Base-by-base conservation (phyloP, 2,113 vertebrate genomes). In the Chloropsis cyanopogon region DNA sequence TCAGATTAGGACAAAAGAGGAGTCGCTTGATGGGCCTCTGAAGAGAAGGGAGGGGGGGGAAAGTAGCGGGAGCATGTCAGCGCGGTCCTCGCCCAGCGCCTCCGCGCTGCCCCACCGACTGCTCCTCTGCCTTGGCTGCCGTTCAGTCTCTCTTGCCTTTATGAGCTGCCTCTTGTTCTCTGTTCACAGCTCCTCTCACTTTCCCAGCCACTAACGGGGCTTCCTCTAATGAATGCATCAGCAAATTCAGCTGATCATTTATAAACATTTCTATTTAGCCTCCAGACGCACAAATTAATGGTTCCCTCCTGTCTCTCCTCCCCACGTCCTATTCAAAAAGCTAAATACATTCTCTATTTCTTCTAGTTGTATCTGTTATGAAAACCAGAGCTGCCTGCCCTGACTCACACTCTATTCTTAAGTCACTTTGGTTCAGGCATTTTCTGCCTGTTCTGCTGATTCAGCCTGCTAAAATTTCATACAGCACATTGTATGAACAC, bases 91-190 rank as follows among this genome's bases (percentile, higher is more conserved):
- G 73, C 95, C 76, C 94, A 88, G 89, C 53, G 69, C 79, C 93
- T 92, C 92, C 20, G 21, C 53, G 5, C 90, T 97, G 95, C 96
- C 93, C 89, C 46, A 90, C 66, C 53, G 20, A 78, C 91, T 85
- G 73, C 95, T 96, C 91, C 82, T 75, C 97, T 96, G 81, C 93
- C 78, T 97, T 97, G 97, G 97, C 97, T 98, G 97, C 97, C 96
- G 24, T 98, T 98, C 97, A 97, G 95, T 97, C 97, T 97, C 95
- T 37, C 82, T 96, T 91, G 92, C 92, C 95, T 96, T 97, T 97
- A 96, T 95, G 92, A 97, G 96, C 95, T 92, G 92, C 92, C 94
- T 90, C 97, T 97, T 97, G 92, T 97, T 96, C 90, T 94, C 84
- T 95, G 86, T 83, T 95, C 95, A 65, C 95, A 96, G 93, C 88